Evolutionary conservation across 2,888 invertebrate genomes (phyloP), one percentile per base, ranked within the genome.

Genomic region (Drosophila subquinaria): DNA sequence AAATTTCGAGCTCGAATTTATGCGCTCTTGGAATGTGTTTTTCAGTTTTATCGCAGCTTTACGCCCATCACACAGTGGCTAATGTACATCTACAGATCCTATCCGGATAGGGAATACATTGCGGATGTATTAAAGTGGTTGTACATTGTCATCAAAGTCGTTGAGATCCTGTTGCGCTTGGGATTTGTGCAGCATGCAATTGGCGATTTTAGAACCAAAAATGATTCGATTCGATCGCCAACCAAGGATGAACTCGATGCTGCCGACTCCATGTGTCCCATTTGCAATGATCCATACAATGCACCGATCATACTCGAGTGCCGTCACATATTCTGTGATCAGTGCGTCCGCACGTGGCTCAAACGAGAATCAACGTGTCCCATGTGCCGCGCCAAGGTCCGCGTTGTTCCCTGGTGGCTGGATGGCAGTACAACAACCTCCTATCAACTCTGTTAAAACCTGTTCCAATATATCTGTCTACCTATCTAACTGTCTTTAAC

Each of bases 251-350:
- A 98, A 91, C 93, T 98, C 55, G 94, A 95, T 75, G 95, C 95
- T 0, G 95, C 96, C 0, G 97, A 97, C 4, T 95, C 96, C 56
- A 94, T 95, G 59, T 98, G 98, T 91, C 97, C 98, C 0, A 98
- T 98, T 88, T 98, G 98, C 91, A 98, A 98, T 91, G 98, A 98
- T 91, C 95, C 96, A 76, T 98, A 96, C 93, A 95, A 95, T 57
- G 95, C 95, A 2, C 98, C 98, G 0, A 96, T 98, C 43, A 94
- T 98, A 33, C 94, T 98, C 38, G 94, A 94, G 79, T 97, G 96
- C 91, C 95, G 95, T 83, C 98, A 98, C 92, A 97, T 98, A 71
- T 98, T 98, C 94, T 98, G 98, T 93, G 98, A 98, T 93, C 95
- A 96, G 47, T 98, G 98, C 92, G 97, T 98, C 35, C 95, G 96